Evolutionary conservation across 2,888 invertebrate genomes (phyloP).

Genomic region (Formica aserva): DNA sequence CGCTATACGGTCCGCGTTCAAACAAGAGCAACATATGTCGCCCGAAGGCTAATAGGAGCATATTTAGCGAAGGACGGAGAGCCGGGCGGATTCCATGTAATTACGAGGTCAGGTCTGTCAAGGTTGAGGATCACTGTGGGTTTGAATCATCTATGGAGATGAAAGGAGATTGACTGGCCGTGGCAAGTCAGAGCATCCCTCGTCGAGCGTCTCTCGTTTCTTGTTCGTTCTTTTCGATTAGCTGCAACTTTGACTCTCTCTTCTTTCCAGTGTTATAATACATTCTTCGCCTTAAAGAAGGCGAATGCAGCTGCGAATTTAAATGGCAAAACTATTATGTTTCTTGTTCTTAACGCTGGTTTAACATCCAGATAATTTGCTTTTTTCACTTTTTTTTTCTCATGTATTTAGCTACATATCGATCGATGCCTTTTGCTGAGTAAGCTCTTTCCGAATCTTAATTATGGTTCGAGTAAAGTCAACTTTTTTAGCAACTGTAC

Average conservation of each 20-base stretch:
- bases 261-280: conserved; percentile 54
- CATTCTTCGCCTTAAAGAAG: neutral
- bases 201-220: conserved; percentile 57
- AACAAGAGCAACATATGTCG: conserved; percentile 26
- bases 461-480: neutral
- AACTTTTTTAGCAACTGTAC: neutral
- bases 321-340: neutral
- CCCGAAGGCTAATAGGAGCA: conserved; percentile 25
- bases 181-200: conserved; percentile 52
- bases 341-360: neutral
- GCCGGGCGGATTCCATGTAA: conserved; percentile 57
- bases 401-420: neutral
- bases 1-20: neutral
- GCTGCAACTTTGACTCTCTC: conserved; percentile 63
- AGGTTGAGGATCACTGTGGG: conserved; percentile 70
- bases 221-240: conserved; percentile 62
- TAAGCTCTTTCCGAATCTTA: neutral
- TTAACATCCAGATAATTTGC: neutral
- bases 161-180: conserved; percentile 68
- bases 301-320: neutral
- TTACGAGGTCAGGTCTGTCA: conserved; percentile 52
- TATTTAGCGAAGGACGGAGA: conserved; percentile 36
- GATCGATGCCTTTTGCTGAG: neutral
- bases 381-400: neutral
- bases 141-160: conserved; percentile 67